These are phyloP conservation scores for Ibidorhyncha struthersii DNA, from an alignment of 2,113 vertebrate species.

Conservation along the genomic window DNA sequence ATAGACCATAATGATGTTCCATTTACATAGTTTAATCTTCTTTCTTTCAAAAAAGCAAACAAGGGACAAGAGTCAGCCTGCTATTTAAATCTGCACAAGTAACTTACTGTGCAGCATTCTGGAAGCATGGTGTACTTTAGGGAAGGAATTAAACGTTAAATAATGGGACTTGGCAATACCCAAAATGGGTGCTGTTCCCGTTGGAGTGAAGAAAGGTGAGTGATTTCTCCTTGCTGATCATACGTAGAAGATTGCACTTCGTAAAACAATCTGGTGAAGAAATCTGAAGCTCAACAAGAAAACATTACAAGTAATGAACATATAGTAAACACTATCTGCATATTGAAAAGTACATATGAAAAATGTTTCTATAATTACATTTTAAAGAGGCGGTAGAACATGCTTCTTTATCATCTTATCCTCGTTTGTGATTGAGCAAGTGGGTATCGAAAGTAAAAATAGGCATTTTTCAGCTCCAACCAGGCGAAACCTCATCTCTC, in stretches of 20 bases:
- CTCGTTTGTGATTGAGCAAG: slow-evolving; percentile 25
- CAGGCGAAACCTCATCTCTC: slow-evolving; percentile 14
- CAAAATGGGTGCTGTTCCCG: neutral
- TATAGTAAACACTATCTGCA: slow-evolving; percentile 6
- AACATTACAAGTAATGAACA: neutral
- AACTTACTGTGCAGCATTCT: neutral
- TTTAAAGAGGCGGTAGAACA: neutral
- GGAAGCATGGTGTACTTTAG: neutral
- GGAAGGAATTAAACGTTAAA: neutral
- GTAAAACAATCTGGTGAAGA: neutral
- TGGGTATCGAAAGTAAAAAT: neutral
- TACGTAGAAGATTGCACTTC: neutral
- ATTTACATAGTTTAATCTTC: neutral
- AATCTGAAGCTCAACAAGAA: neutral
- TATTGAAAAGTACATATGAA: neutral
- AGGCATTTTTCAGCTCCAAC: slow-evolving; percentile 42
- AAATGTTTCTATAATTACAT: neutral
- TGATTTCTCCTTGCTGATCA: neutral
- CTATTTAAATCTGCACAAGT: neutral
- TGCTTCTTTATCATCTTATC: slow-evolving; percentile 7
- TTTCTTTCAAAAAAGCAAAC: neutral
- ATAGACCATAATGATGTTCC: neutral
- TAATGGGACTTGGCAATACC: neutral
- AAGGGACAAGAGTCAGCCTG: neutral
- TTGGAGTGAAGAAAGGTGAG: neutral